These are phyloP conservation scores for Microtus montanus DNA, from an alignment of 2,113 vertebrate genomes.

Conservation along the genomic window DNA sequence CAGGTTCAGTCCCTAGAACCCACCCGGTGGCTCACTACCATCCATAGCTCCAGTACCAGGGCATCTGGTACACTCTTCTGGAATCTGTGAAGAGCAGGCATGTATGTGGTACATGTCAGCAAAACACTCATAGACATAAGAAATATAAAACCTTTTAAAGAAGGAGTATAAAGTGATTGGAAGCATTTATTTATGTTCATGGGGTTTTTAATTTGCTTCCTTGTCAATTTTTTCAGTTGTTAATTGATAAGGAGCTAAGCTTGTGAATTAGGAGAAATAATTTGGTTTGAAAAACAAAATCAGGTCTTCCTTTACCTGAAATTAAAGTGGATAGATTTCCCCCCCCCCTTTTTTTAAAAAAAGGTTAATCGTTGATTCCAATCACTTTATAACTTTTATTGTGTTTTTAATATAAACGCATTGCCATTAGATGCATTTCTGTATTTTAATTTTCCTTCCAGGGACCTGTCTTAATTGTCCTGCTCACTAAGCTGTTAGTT, in stretches of 20 bases:
- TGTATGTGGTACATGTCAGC: background rate
- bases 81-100: background rate
- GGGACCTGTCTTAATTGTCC: background rate
- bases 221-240: conserved; percentile 43
- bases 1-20: background rate
- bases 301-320: background rate
- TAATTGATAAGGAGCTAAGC: conserved; percentile 2
- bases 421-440: conserved; percentile 13
- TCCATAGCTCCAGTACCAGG: background rate
- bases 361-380: background rate
- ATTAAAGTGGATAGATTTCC: conserved; percentile 27
- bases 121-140: background rate
- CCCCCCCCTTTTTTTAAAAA: background rate
- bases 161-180: background rate
- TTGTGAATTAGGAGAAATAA: conserved; percentile 22
- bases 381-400: background rate
- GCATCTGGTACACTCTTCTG: background rate
- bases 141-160: background rate
- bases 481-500: background rate
- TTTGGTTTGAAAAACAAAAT: conserved; percentile 39
- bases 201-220: background rate
- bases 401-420: conserved; percentile 2
- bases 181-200: background rate
- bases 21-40: background rate
- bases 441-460: conserved; percentile 32